Conservation (phyloP, 1,140 invertebrate species). For the Drosophila nigrodunni region DNA sequence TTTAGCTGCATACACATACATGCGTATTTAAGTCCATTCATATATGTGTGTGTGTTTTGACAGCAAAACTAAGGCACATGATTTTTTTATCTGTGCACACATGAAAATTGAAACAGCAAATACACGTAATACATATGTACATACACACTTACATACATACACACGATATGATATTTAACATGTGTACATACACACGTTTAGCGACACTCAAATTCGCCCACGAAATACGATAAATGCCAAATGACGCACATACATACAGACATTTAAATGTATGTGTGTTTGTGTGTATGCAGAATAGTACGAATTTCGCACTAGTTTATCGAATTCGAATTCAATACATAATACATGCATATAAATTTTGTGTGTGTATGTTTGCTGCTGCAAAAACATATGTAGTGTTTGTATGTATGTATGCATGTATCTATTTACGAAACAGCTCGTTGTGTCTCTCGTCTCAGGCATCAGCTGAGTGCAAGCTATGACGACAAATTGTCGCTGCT, state of each 20-base stretch:
- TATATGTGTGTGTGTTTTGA: slow-evolving; percentile 21
- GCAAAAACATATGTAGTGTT: slow-evolving; percentile 11
- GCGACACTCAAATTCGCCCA: slow-evolving; percentile 24
- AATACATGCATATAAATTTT: slow-evolving; percentile 11
- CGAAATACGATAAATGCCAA: slow-evolving; percentile 32
- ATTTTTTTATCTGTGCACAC: slow-evolving; percentile 69
- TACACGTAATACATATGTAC: slow-evolving; percentile 40
- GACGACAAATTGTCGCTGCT: slow-evolving; percentile 39
- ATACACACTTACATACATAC: not conserved
- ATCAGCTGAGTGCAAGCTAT: slow-evolving; percentile 46
- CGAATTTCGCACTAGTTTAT: slow-evolving; percentile 18
- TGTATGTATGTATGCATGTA: slow-evolving; percentile 26
- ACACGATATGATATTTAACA: not conserved
- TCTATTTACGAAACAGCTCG: slow-evolving; percentile 29
- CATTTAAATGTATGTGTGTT: not conserved
- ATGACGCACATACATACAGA: slow-evolving; percentile 20
- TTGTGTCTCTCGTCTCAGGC: slow-evolving; percentile 28
- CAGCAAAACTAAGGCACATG: slow-evolving; percentile 58
- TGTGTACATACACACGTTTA: slow-evolving; percentile 29
- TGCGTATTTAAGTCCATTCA: not conserved
- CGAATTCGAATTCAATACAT: slow-evolving; percentile 38
- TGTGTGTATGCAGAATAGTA: slow-evolving; percentile 5
- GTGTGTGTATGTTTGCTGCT: slow-evolving; percentile 8
- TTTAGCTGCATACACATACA: slow-evolving; percentile 15
- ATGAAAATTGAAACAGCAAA: slow-evolving; percentile 69